Conservation (phyloP, 2,888 invertebrate species). For the Drepanosiphum platanoidis region DNA sequence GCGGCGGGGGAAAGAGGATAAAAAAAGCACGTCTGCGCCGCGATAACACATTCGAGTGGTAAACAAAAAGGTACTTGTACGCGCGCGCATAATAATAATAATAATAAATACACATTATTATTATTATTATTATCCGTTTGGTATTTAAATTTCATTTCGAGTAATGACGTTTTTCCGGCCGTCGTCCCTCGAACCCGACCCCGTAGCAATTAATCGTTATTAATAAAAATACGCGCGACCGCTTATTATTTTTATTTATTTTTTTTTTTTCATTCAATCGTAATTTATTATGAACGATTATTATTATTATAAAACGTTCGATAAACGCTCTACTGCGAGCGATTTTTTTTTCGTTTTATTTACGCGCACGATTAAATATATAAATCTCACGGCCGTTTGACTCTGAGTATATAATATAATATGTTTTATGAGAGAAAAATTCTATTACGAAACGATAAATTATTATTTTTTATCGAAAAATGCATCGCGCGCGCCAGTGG, state of each 20-base stretch:
- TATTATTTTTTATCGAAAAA: too few relatives aligned
- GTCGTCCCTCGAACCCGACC: not conserved
- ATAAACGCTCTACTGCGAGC: not conserved
- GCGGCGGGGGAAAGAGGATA: too few relatives aligned
- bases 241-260: too few relatives aligned
- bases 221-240: conserved; percentile 26
- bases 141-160: not conserved
- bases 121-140: not conserved
- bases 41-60: conserved; percentile 1
- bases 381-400: too few relatives aligned
- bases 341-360: too few relatives aligned
- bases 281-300: conserved; percentile 4
- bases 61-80: conserved; percentile 24
- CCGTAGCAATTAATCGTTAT: conserved; percentile 4
- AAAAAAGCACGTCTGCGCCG: not conserved
- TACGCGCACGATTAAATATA: not conserved
- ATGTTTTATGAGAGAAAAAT: too few relatives aligned
- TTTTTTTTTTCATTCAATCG: conserved; percentile 11
- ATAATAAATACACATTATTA: too few relatives aligned
- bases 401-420: too few relatives aligned
- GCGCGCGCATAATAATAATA: too few relatives aligned
- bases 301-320: not conserved
- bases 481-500: too few relatives aligned
- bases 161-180: conserved; percentile 44
- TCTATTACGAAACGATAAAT: too few relatives aligned